These are phyloP conservation scores for Thalassophryne amazonica DNA, from an alignment of 2,797 vertebrate species.

Conservation along the genomic window DNA sequence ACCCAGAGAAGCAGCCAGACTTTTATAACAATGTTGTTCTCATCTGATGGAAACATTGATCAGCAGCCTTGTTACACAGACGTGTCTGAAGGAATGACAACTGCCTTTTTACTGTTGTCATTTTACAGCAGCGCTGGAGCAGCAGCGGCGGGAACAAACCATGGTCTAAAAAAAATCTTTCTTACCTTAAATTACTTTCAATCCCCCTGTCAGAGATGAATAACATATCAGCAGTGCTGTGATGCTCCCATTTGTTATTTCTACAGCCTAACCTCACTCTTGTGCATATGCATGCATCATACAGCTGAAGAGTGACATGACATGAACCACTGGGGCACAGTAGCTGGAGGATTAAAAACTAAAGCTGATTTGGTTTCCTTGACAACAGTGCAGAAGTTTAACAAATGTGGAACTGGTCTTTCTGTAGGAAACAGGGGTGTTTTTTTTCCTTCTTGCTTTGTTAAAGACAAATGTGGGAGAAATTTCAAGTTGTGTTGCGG, in stretches of 20 bases:
- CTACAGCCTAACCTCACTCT: neutral
- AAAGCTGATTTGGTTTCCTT: conserved; percentile 33
- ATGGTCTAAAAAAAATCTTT: conserved; percentile 8
- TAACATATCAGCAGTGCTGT: neutral
- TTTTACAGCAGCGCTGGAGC: conserved; percentile 10
- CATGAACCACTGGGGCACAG: conserved; percentile 17
- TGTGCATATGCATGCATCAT: neutral
- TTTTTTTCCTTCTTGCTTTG: neutral
- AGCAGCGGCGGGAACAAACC: conserved; percentile 1
- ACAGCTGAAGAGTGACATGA: conserved; percentile 8
- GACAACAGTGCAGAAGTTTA: conserved; percentile 36
- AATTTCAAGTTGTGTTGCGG: conserved; percentile 6
- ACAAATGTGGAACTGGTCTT: conserved; percentile 10
- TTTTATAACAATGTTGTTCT: conserved; percentile 20
- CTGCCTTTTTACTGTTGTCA: conserved; percentile 10
- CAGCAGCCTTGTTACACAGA: conserved; percentile 31
- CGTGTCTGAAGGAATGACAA: conserved; percentile 34
- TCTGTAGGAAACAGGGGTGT: conserved; percentile 13
- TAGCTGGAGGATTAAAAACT: conserved; percentile 23
- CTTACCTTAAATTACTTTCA: conserved; percentile 3
- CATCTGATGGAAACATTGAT: conserved; percentile 54
- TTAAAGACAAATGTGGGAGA: conserved; percentile 5
- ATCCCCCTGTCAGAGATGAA: conserved; percentile 11
- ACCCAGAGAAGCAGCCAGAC: conserved; percentile 13
- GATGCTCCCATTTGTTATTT: neutral